Conservation (phyloP, 2,888 invertebrate genomes). For the Nowickia ferox region DNA sequence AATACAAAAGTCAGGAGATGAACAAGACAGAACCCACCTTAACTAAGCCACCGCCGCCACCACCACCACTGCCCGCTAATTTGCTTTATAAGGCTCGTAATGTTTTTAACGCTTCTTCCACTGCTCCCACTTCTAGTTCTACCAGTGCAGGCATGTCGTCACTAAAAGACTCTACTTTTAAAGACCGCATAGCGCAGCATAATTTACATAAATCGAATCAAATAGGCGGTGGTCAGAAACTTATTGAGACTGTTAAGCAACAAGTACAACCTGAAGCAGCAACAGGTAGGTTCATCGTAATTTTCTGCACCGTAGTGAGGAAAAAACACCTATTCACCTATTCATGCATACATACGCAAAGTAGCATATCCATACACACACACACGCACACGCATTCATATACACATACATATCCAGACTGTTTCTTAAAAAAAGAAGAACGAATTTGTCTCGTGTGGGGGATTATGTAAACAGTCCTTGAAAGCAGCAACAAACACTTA, state of each 20-base stretch:
- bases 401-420: neutral
- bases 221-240: slow-evolving; percentile 76
- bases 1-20: slow-evolving; percentile 74
- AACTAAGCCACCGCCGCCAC: slow-evolving; percentile 81
- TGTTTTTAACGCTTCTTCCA: slow-evolving; percentile 33
- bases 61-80: slow-evolving; percentile 79
- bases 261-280: slow-evolving; percentile 82
- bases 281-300: slow-evolving; percentile 81
- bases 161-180: slow-evolving; percentile 70
- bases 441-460: neutral
- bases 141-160: slow-evolving; percentile 16
- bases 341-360: slow-evolving; percentile 26
- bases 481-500: too few relatives aligned
- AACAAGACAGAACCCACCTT: slow-evolving; percentile 76
- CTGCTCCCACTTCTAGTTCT: neutral
- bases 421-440: neutral
- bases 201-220: slow-evolving; percentile 75
- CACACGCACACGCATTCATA: slow-evolving; percentile 15
- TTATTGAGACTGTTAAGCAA: slow-evolving; percentile 81
- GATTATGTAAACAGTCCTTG: neutral
- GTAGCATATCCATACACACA: slow-evolving; percentile 30
- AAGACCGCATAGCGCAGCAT: slow-evolving; percentile 77
- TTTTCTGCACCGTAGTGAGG: slow-evolving; percentile 41
- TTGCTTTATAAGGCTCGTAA: slow-evolving; percentile 77
- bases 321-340: slow-evolving; percentile 10